Percentiles rank a stretch among this genome's conserved stretches.
phyloP scores from a whole-genome alignment of 2,113 vertebrate genomes.

The Ceyx melanurus region DNA sequence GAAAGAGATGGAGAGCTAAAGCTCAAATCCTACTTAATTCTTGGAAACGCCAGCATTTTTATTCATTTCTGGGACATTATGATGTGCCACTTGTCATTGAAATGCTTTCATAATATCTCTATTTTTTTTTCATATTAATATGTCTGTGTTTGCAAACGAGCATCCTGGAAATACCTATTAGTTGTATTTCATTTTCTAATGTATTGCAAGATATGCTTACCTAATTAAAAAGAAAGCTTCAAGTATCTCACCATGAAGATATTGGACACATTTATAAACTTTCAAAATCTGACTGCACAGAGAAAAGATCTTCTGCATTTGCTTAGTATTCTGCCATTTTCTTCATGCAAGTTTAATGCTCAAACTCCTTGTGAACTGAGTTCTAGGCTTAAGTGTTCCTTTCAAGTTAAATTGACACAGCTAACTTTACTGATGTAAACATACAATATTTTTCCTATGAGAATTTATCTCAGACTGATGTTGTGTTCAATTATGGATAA shows the following conservation, averaged over 20 bases:
- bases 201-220: not conserved
- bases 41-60: not conserved
- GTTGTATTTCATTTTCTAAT: not conserved
- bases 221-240: not conserved
- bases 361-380: not conserved
- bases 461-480: not conserved
- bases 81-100: not conserved
- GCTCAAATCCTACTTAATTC: conserved; percentile 36
- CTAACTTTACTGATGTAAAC: not conserved
- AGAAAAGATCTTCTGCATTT: not conserved
- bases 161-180: rapidly evolving
- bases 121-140: not conserved
- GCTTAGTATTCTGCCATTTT: not conserved
- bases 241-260: not conserved
- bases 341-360: not conserved
- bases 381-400: not conserved
- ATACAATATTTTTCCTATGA: not conserved
- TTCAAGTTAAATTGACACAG: not conserved
- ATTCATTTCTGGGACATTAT: not conserved
- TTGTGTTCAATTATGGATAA: not conserved
- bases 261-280: not conserved
- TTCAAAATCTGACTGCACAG: not conserved
- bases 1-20: conserved; percentile 23
- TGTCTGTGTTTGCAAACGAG: not conserved
- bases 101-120: not conserved